phyloP scores from a whole-genome alignment of 2,888 invertebrate genomes.

The Mayetiola destructor region DNA sequence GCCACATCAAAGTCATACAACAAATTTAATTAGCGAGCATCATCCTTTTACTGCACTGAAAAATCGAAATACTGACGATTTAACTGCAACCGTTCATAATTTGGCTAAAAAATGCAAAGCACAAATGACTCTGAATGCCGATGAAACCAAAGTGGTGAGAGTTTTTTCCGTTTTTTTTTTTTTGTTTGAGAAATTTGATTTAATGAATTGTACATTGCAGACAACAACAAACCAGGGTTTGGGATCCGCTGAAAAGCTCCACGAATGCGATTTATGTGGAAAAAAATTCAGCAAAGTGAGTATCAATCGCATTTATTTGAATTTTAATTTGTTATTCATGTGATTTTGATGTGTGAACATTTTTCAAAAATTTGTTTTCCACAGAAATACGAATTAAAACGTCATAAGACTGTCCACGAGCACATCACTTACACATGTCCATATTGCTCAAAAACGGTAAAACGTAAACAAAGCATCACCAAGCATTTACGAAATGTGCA shows the following conservation, averaged over 20 bases:
- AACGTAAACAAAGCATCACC: slow-evolving; percentile 10
- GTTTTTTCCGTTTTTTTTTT: too few relatives aligned
- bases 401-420: slow-evolving; percentile 18
- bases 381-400: slow-evolving; percentile 14
- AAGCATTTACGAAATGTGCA: slow-evolving; percentile 29
- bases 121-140: too few relatives aligned
- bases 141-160: too few relatives aligned
- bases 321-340: background rate
- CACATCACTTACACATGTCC: slow-evolving; percentile 18
- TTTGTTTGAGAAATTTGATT: too few relatives aligned
- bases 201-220: too few relatives aligned
- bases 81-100: background rate
- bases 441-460: slow-evolving; percentile 16
- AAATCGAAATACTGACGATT: too few relatives aligned
- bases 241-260: background rate
- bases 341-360: background rate
- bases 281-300: slow-evolving; percentile 8
- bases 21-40: too few relatives aligned
- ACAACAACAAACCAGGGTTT: too few relatives aligned
- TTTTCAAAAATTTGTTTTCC: background rate
- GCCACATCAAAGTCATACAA: too few relatives aligned
- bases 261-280: background rate
- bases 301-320: too few relatives aligned
- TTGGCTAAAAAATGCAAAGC: background rate
- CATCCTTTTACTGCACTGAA: too few relatives aligned